Evolutionary conservation across 2,888 invertebrate species (phyloP).

Genomic region (Abscondita cerata): DNA sequence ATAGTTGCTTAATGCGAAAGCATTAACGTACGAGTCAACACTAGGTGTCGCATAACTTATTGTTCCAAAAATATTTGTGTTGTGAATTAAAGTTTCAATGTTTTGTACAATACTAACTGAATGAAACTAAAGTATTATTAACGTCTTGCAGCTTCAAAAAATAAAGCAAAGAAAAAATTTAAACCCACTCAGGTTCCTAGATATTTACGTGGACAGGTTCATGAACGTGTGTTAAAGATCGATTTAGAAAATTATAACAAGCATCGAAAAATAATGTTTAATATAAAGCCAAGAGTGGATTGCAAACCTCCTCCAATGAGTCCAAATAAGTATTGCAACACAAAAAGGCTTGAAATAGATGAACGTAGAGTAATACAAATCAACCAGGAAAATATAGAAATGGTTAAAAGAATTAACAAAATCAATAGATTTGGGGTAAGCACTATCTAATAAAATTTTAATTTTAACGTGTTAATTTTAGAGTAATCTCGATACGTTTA

Average conservation of each 20-base stretch:
- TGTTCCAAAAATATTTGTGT: no score
- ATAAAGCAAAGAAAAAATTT: not conserved
- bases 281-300: constrained; percentile 56
- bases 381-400: constrained; percentile 65
- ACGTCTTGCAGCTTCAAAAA: no score
- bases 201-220: not conserved
- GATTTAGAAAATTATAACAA: not conserved
- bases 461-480: constrained; percentile 22
- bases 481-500: constrained; percentile 49
- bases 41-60: no score
- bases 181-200: not conserved
- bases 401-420: constrained; percentile 65
- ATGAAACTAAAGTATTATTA: no score
- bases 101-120: no score
- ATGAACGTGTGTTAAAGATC: not conserved
- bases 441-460: not conserved
- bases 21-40: no score
- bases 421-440: constrained; percentile 66
- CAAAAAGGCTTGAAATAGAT: constrained; percentile 51
- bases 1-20: no score
- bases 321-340: constrained; percentile 63
- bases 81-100: no score
- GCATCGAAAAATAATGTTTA: constrained; percentile 36
- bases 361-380: constrained; percentile 55
- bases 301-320: constrained; percentile 64